A percentile compares a stretch with the other conserved stretches of the same genome.
Conservation (phyloP, 2,113 vertebrate species). For the Conger conger region DNA sequence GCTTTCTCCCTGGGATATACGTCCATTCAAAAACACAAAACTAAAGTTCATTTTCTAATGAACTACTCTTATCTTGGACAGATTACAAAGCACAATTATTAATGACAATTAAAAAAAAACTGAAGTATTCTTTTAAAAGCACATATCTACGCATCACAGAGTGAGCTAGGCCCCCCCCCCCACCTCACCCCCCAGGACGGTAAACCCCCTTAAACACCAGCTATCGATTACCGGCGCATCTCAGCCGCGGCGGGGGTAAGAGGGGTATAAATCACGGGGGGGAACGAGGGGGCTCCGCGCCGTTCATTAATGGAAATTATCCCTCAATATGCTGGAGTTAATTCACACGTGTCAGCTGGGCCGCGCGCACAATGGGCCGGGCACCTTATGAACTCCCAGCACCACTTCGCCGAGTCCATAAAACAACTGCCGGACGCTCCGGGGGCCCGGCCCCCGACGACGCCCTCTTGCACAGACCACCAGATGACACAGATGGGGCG, state of each 20-base stretch:
- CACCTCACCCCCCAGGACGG: not conserved
- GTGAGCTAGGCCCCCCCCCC: slow-evolving; percentile 22
- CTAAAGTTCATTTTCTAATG: too few species aligned
- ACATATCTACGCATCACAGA: slow-evolving; percentile 33
- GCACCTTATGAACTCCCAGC: slow-evolving; percentile 94
- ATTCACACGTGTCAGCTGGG: slow-evolving; percentile 91
- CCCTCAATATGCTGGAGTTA: slow-evolving; percentile 89
- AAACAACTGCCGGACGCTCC: slow-evolving; percentile 87
- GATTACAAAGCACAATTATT: not conserved
- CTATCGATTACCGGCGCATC: slow-evolving; percentile 50
- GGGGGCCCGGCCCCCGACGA: slow-evolving; percentile 79
- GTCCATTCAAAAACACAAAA: too few species aligned
- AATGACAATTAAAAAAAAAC: not conserved
- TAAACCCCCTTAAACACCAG: slow-evolving; percentile 13
- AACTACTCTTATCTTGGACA: not conserved
- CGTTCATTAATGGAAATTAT: slow-evolving; percentile 98
- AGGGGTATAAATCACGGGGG: slow-evolving; percentile 76
- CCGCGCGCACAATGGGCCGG: slow-evolving; percentile 82
- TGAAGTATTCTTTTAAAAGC: not conserved
- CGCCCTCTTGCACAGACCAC: slow-evolving; percentile 88
- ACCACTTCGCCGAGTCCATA: slow-evolving; percentile 90
- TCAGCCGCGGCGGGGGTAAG: slow-evolving; percentile 36
- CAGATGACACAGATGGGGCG: slow-evolving; percentile 96
- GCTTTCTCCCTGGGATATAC: too few species aligned
- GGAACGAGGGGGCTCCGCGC: slow-evolving; percentile 75